Base-by-base conservation (phyloP, 2,797 vertebrate species). In the Cyprinella venusta region DNA sequence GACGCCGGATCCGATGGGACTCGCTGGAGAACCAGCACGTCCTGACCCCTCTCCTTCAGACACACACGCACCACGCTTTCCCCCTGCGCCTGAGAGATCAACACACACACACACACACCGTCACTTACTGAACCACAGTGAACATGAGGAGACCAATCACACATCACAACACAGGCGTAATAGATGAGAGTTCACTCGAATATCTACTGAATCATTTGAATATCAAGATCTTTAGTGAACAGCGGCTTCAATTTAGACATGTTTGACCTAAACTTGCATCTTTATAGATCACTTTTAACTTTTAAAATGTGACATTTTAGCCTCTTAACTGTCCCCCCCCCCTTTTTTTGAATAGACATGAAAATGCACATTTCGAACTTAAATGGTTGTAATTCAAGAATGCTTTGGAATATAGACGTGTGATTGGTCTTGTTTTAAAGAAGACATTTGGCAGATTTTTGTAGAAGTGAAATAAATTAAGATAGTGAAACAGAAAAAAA, bases 21-120 rank as follows among this genome's bases (percentile, higher is more conserved):
- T 90, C 95, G 95, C 94, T 93, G 96, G 93, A 98, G 93, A 92
- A 98, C 96, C 93, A 98, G 91, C 81, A 98, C 96, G 2, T 95
- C 96, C 86, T 91, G 95, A 88, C 96, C 96, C 86, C 95, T 94
- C 93, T 97, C 97, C 90, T 95, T 96, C 88, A 96, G 92, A 91
- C 96, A 95, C 84, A 96, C 92, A 8, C 94, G 95, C 24, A 93
- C 92, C 76, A 94, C 90, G 5, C 93, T 94, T 88, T 96, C 97
- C 90, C 96, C 93, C 91, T 88, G 94, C 7, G 78, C 81, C 88
- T 89, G 86, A 70, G 45, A 64, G 33, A 75, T 24, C 15, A 18
- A 85, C 8, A 65, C 59, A 80, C 42, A 26, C 50, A 85, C 8
- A 65, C 59, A 77, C 42, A 21, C 50, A 18, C 0, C 0, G 8